Evolutionary conservation across 2,888 invertebrate genomes (phyloP), one percentile per base, ranked within the genome.

Genomic region (Margaritifera margaritifera): DNA sequence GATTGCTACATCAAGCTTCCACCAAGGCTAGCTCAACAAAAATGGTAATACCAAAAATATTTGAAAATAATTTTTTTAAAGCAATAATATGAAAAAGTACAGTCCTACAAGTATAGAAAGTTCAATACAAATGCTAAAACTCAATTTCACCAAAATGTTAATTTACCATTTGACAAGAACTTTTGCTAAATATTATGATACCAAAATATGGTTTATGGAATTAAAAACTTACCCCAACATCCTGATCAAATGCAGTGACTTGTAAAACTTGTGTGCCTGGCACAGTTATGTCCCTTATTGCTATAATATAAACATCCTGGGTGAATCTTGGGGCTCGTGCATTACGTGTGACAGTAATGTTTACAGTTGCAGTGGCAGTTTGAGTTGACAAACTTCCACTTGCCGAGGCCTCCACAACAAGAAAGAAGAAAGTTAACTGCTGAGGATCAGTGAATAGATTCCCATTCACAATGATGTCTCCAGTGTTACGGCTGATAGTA

Each of bases 291-390:
- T 85, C 84, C 42, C 65, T 73, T 27, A 85, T 80, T 15, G 69
- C 61, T 4, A 56, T 59, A 2, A 67, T 27, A 70, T 85, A 87
- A 6, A 65, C 67, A 51, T 74, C 61, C 6, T 70, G 71, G 22
- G 69, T 74, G 78, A 87, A 86, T 27, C 82, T 66, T 18, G 87
- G 87, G 5, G 80, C 72, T 61, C 82, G 81, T 64, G 80, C 77
- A 69, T 87, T 87, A 22, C 87, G 71, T 6, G 74, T 80, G 8
- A 87, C 87, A 5, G 82, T 83, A 59, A 87, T 78, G 65, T 82
- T 83, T 51, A 87, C 86, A 51, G 72, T 70, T 24, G 86, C 80
- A 20, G 71, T 71, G 20, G 85, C 86, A 5, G 75, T 71, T 67
- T 86, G 86, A 31, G 72, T 69, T 18, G 76, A 78, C 18, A 85